Percentiles rank a stretch among this genome's conserved stretches.
Evolutionary conservation across 2,113 vertebrate species (phyloP).

Genomic region (Pachypanchax playfairii): DNA sequence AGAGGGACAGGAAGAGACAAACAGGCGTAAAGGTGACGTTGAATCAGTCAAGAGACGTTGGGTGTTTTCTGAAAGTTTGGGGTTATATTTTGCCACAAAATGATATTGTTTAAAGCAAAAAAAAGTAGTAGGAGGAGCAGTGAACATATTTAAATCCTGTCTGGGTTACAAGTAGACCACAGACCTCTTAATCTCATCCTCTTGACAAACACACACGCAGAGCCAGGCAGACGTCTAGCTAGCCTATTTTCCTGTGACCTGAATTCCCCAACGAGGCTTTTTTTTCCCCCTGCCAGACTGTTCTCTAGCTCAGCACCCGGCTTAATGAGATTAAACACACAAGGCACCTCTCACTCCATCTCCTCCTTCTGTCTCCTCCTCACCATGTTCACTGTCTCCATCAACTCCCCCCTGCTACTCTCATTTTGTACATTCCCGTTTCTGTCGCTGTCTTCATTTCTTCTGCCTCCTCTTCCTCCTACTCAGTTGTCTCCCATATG

Average conservation of each 20-base stretch:
- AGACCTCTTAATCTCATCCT: constrained; percentile 77
- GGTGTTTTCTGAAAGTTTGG: constrained; percentile 37
- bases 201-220: constrained; percentile 73
- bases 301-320: constrained; percentile 77
- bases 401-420: constrained; percentile 51
- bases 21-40: constrained; percentile 11
- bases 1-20: neutral
- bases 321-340: constrained; percentile 74
- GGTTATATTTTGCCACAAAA: constrained; percentile 21
- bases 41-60: constrained; percentile 30
- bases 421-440: constrained; percentile 49
- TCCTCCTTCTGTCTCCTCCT: constrained; percentile 58
- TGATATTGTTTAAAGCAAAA: constrained; percentile 25
- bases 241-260: constrained; percentile 83
- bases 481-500: constrained; percentile 61
- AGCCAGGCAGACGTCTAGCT: constrained; percentile 79
- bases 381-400: constrained; percentile 41
- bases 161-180: constrained; percentile 71
- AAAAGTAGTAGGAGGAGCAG: constrained; percentile 57
- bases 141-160: constrained; percentile 70
- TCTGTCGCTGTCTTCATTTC: constrained; percentile 42
- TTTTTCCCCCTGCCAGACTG: constrained; percentile 72
- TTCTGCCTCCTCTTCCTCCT: constrained; percentile 54
- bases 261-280: constrained; percentile 80
- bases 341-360: constrained; percentile 53